Base-by-base conservation (phyloP, 1,140 invertebrate species). In the Linepithema humile region DNA sequence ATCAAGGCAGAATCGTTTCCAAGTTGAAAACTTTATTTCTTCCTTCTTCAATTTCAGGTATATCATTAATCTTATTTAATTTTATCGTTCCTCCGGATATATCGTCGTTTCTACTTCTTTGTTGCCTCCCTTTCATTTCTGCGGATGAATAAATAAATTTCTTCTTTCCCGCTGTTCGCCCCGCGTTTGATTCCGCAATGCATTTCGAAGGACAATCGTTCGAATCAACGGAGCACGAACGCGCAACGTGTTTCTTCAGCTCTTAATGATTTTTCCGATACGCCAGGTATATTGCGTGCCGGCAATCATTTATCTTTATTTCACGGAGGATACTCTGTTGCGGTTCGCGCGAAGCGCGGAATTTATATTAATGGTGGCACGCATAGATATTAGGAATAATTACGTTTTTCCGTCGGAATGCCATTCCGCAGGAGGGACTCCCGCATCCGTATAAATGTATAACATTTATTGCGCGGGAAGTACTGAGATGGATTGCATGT, bases 291-390 rank as follows among this genome's bases (percentile, higher is more conserved):
- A 67, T 69, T 55, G 78, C 78, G 53, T 74, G 77, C 12, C 83
- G 83, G 15, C 35, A 62, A 64, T 82, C 53, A 82, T 88, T 83
- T 72, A 82, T 89, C 83, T 84, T 88, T 72, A 84, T 88, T 90
- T 89, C 67, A 20, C 55, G 69, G 32, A 62, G 62, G 59, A 82
- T 86, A 87, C 59, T 62, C 82, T 82, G 82, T 80, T 62, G 84
- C 83, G 85, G 82, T 85, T 84, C 82, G 86, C 84, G 82, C 85
- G 82, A 88, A 82, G 65, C 82, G 32, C 50, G 87, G 87, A 90
- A 91, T 90, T 88, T 89, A 89, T 91, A 92, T 92, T 90, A 91
- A 91, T 91, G 90, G 57, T 55, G 17, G 83, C 35, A 38, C 60
- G 78, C 65, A 29, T 69, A 74, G 69, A 55, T 83, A 91, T 91